Conservation (phyloP, 1,140 invertebrate genomes). For the Mizuhopecten yessoensis region DNA sequence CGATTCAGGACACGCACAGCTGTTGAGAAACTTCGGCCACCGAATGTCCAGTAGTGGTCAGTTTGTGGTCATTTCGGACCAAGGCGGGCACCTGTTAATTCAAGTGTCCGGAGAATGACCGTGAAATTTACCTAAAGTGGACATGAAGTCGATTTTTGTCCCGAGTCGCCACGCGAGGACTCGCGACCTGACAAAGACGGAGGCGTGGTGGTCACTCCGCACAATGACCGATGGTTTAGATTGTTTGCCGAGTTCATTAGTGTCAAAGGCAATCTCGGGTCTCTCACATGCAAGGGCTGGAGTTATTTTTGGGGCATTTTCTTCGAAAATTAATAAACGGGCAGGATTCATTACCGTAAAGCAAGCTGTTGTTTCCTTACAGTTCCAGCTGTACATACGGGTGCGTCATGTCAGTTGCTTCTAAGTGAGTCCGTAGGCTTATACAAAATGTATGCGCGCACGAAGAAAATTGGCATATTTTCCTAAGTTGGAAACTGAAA, state of each 20-base stretch:
- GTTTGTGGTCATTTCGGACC: neutral
- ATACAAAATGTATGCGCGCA: no score
- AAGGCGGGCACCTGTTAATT: neutral
- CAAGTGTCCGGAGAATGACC: conserved; percentile 13
- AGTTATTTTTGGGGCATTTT: neutral
- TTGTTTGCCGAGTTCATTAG: conserved; percentile 10
- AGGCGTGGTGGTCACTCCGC: neutral
- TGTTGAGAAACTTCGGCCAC: neutral
- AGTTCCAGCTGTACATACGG: no score
- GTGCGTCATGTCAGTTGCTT: no score
- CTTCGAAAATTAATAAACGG: neutral
- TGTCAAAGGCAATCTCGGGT: conserved; percentile 30
- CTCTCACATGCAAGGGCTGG: neutral
- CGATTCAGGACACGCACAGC: conserved; percentile 16
- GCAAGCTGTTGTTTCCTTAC: conserved; percentile 27
- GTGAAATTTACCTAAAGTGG: conserved; percentile 38
- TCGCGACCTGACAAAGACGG: neutral
- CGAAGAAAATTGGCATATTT: no score
- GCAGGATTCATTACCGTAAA: neutral
- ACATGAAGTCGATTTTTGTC: conserved; percentile 30
- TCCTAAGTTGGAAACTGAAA: no score
- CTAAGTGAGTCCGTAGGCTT: no score
- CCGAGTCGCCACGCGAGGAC: neutral
- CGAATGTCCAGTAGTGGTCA: conserved; percentile 15
- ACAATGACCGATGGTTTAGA: conserved; percentile 4